Conservation (phyloP, 2,888 invertebrate genomes). For the Eupeodes latifasciatus region DNA sequence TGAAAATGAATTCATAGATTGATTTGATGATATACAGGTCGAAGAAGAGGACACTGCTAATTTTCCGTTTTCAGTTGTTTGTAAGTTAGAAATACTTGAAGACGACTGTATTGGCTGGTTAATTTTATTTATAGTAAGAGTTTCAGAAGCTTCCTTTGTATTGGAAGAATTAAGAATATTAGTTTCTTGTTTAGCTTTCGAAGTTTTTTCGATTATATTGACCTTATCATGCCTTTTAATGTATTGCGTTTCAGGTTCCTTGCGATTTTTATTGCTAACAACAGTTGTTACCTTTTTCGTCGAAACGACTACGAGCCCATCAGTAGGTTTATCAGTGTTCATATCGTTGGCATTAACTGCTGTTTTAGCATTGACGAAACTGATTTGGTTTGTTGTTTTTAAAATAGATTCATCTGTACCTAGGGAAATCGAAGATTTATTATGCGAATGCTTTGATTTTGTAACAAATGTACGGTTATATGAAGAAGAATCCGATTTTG, state of each 20-base stretch:
- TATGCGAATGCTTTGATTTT: conserved; percentile 77
- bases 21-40: conserved; percentile 19
- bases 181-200: conserved; percentile 81
- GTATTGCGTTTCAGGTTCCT: conserved; percentile 82
- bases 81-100: conserved; percentile 21
- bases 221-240: conserved; percentile 81
- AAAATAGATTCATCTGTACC: conserved; percentile 86
- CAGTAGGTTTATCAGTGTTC: conserved; percentile 82
- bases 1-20: conserved; percentile 32
- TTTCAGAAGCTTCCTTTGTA: conserved; percentile 56
- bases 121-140: conserved; percentile 48
- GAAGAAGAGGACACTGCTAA: conserved; percentile 14
- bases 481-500: conserved; percentile 24
- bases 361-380: conserved; percentile 85
- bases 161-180: conserved; percentile 80
- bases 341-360: conserved; percentile 84
- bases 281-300: conserved; percentile 85
- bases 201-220: conserved; percentile 82
- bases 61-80: conserved; percentile 21
- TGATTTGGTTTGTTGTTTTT: conserved; percentile 87
- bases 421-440: conserved; percentile 87
- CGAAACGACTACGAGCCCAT: conserved; percentile 86
- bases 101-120: conserved; percentile 26
- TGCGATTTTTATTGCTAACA: conserved; percentile 81
- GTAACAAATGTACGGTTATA: conserved; percentile 56